These are phyloP conservation scores for Psettodes erumei DNA, from an alignment of 2,113 vertebrate genomes.

Conservation along the genomic window DNA sequence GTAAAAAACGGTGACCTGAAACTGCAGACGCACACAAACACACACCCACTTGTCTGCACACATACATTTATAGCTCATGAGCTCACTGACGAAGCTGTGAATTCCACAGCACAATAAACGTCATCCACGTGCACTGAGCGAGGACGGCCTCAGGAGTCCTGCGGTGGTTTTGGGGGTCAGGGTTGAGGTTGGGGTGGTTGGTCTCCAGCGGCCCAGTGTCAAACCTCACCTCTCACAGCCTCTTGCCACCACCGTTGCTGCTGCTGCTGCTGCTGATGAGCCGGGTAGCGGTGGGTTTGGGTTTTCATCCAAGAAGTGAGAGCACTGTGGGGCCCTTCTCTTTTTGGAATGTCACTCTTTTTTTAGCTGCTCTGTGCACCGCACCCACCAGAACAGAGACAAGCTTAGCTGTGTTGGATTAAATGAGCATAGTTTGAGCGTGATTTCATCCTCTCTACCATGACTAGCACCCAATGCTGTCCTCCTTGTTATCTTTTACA, in stretches of 20 bases:
- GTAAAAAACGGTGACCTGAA: conserved; percentile 58
- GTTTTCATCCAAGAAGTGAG: conserved; percentile 29
- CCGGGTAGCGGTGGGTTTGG: conserved; percentile 4
- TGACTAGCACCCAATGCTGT: conserved; percentile 10
- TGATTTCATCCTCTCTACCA: conserved; percentile 41
- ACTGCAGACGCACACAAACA: conserved; percentile 30
- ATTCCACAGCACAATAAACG: conserved; percentile 65
- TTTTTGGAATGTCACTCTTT: conserved; percentile 44
- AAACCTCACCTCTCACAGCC: conserved; percentile 56
- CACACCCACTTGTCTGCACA: conserved; percentile 20
- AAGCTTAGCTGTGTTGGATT: conserved; percentile 8
- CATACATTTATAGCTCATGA: conserved; percentile 22
- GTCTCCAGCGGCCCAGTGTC: conserved; percentile 61
- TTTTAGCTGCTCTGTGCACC: neutral
- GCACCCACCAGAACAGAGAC: conserved; percentile 18
- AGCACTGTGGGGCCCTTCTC: conserved; percentile 33
- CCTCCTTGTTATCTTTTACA: conserved; percentile 34
- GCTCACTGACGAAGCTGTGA: conserved; percentile 48
- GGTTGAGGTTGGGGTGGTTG: conserved; percentile 61
- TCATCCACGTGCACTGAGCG: conserved; percentile 47
- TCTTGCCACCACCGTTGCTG: too few species aligned
- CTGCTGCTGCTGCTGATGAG: conserved; percentile 19
- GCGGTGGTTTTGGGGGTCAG: conserved; percentile 66
- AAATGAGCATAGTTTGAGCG: conserved; percentile 46
- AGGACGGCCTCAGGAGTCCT: conserved; percentile 48